Base-by-base conservation (phyloP, 1,140 invertebrate genomes). In the Sycophaga agraensis region DNA sequence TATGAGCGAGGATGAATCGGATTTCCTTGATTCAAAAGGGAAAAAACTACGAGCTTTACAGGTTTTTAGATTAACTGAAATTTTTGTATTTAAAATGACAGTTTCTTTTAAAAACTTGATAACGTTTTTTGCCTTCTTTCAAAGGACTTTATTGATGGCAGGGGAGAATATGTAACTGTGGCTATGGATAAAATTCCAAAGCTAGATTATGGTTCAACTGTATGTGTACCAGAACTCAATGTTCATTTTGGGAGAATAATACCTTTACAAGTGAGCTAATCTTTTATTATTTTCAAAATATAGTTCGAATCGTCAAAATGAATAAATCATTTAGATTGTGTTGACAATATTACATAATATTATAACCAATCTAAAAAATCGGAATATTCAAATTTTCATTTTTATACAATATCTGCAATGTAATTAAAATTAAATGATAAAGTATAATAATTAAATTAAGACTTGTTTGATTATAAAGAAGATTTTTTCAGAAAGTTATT, bases 151-250 rank as follows among this genome's bases (percentile, higher is more conserved):
- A 62, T 84, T 7, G 82, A 84, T 63, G 80, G 77, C 17, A 70
- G 82, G 48, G 65, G 59, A 0, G 65, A 71, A n/a, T 84, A 74
- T 59, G 81, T 84, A 1, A 84, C 82, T 0, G 68, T 79, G n/a
- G 72, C 81, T 0, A 83, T 83, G 79, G 82, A 84, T 63, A 40
- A 71, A 46, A 65, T 68, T 46, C 68, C 73, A 45, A 66, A 59
- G 68, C 83, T 54, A 64, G 72, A 0, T n/a, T 84, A 84, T 42
- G 82, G 80, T 4, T 80, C 81, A 1, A 64, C 64, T 56, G 51
- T 82, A 1, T 84, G 82, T 53, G 76, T 83, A 57, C 82, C 82
- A 8, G 77, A 84, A 66, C 63, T 84, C 14, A 84, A 84, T 59
- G 51, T 73, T 55, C 80, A 83, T 68, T 83, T 78, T 62, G 72